Evolutionary conservation across 1,140 invertebrate genomes (phyloP).

Genomic region (Hypothenemus hampei): DNA sequence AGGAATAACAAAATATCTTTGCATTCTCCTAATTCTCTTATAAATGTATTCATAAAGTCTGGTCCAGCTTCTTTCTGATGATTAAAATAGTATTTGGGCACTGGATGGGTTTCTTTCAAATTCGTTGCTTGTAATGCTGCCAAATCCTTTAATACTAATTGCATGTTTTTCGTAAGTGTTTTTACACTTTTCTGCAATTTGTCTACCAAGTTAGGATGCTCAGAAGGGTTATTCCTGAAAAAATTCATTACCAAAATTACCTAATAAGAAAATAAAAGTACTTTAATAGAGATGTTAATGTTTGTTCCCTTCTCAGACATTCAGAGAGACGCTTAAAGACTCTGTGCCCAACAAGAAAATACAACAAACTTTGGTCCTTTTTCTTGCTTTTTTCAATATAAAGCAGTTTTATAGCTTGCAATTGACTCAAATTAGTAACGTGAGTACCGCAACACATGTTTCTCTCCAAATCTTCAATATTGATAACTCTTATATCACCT

Average conservation of each 20-base stretch:
- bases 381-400: conserved; percentile 68
- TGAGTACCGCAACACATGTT: conserved; percentile 88
- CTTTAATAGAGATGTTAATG: conserved; percentile 63
- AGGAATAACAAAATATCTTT: conserved; percentile 59
- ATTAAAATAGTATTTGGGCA: conserved; percentile 54
- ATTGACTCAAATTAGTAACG: conserved; percentile 68
- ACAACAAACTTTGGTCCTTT: conserved; percentile 58
- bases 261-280: conserved; percentile 39
- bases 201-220: conserved; percentile 64
- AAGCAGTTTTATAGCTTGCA: conserved; percentile 74
- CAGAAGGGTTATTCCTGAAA: conserved; percentile 60
- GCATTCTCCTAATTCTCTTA: conserved; percentile 55
- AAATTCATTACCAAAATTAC: conserved; percentile 1
- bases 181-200: conserved; percentile 67
- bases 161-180: conserved; percentile 57
- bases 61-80: conserved; percentile 68
- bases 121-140: conserved; percentile 62
- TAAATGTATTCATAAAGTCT: conserved; percentile 64
- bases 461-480: conserved; percentile 63
- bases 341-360: conserved; percentile 68
- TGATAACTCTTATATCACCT: conserved; percentile 68
- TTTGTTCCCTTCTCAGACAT: conserved; percentile 61
- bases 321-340: conserved; percentile 56
- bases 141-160: conserved; percentile 60
- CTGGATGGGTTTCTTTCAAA: conserved; percentile 50